Conservation (phyloP, 2,888 invertebrate species). For the Hirudinaria manillensis region DNA sequence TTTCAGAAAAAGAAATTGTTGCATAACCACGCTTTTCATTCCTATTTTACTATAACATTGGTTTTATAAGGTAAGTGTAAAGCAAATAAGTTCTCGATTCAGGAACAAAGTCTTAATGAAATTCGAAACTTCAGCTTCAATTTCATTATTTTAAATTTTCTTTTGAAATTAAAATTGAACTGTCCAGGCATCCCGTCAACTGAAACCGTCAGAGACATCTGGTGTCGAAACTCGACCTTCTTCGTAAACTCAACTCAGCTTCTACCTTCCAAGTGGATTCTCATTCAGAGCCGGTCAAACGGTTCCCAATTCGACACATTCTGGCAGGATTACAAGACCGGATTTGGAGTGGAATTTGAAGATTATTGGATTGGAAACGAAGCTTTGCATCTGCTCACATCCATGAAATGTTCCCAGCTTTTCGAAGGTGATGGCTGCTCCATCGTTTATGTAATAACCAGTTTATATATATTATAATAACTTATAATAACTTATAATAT, state of each 20-base stretch:
- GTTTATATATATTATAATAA: neutral
- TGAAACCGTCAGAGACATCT: neutral
- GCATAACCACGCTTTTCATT: too few relatives aligned
- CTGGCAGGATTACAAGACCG: slow-evolving; percentile 7
- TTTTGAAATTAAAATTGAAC: too few relatives aligned
- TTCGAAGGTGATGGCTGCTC: neutral
- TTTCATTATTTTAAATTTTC: too few relatives aligned
- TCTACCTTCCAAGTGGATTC: neutral
- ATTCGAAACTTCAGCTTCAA: too few relatives aligned
- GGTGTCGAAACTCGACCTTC: neutral
- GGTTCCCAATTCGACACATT: neutral
- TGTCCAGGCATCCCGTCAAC: neutral
- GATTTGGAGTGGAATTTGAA: slow-evolving; percentile 5
- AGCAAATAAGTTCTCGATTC: too few relatives aligned
- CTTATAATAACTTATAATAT: neutral
- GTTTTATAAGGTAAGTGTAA: too few relatives aligned
- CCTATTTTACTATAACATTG: too few relatives aligned
- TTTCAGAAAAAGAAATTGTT: too few relatives aligned
- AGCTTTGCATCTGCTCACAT: neutral
- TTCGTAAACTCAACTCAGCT: neutral
- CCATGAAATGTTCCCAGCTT: neutral
- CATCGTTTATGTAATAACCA: neutral
- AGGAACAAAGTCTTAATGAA: too few relatives aligned
- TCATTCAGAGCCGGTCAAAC: neutral
- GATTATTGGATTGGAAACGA: slow-evolving; percentile 24